These are phyloP conservation scores for Amphiprion clarkii DNA, from an alignment of 2,797 vertebrate species.

Conservation along the genomic window DNA sequence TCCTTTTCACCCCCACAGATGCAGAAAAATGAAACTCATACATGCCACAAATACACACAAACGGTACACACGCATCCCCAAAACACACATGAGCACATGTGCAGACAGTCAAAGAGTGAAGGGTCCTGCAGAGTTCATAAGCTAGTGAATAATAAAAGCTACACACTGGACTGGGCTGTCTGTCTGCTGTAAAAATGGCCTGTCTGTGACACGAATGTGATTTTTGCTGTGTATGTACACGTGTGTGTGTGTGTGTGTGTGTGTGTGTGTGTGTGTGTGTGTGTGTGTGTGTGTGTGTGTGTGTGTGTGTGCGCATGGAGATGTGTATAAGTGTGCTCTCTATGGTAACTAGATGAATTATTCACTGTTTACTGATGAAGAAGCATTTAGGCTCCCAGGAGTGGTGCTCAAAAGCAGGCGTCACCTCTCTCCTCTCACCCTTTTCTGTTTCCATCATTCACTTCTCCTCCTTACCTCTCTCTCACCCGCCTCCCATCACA, in stretches of 20 bases:
- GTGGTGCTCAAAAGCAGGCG: slow-evolving; percentile 77
- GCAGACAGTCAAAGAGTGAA: slow-evolving; percentile 81
- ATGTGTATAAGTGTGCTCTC: slow-evolving; percentile 57
- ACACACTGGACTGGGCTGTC: slow-evolving; percentile 51
- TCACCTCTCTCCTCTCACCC: slow-evolving; percentile 61
- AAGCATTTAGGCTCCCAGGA: slow-evolving; percentile 88
- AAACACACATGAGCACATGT: slow-evolving; percentile 36
- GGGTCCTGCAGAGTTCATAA: slow-evolving; percentile 83
- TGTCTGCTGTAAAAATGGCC: slow-evolving; percentile 70
- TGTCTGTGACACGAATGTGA: slow-evolving; percentile 77
- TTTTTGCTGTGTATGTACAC: slow-evolving; percentile 37
- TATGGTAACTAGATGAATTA: slow-evolving; percentile 88
- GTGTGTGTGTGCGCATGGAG: slow-evolving; percentile 18
- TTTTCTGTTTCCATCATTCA: slow-evolving; percentile 45
- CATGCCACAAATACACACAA: slow-evolving; percentile 68
- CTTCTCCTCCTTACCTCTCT: slow-evolving; percentile 33
- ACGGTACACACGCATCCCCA: slow-evolving; percentile 18
- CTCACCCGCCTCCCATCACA: slow-evolving; percentile 18
- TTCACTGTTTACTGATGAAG: slow-evolving; percentile 88
- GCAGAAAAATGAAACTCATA: slow-evolving; percentile 80
- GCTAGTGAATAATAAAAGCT: slow-evolving; percentile 85
- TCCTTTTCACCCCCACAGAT: slow-evolving; percentile 78
- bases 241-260: slow-evolving; percentile 16
- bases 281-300: slow-evolving; percentile 11
- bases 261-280: slow-evolving; percentile 19